Evolutionary conservation across 2,888 invertebrate species (phyloP), one percentile per base, ranked within the genome.

Genomic region (Hermaeophaga mercurialis): DNA sequence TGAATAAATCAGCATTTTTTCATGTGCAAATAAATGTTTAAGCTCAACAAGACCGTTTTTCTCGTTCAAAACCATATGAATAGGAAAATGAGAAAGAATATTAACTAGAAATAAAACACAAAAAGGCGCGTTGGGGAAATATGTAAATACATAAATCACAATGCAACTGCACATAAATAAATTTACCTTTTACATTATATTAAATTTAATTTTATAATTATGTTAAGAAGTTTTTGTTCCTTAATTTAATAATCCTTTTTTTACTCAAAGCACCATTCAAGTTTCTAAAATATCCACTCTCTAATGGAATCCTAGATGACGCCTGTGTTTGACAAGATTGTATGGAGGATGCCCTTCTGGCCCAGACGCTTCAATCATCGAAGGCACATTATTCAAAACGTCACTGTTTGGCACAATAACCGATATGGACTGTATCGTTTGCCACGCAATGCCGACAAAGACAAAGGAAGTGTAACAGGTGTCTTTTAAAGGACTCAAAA

Each of bases 1-100:
- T 65, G 66, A 63, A 66, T 66, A 66, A 65, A 66, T 65, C 65
- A 65, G 62, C 48, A 61, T 64, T 66, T 59, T 58, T 62, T 62
- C 62, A 58, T 65, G 63, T 66, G 63, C 64, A 66, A 66, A 66
- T 65, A 65, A 65, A 66, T 66, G 61, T 63, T 57, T 54, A 61
- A 58, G 53, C 50, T 57, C 56, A 62, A 59, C 62, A 63, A 59
- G 63, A 52, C 62, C 31, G 31, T 31, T 31, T n/a, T n/a, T n/a
- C n/a, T n/a, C n/a, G n/a, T n/a, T n/a, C 31, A 9, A n/a, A 4
- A 9, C 9, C 31, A 31, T n/a, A 31, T n/a, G 31, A 31, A 31
- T n/a, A 3, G 31, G 31, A n/a, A 22, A 22, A 31, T 9, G 31
- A 31, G 31, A 6, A 4, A n/a, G 7, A 31, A 6, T 9, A n/a